Base-by-base conservation (phyloP, 2,113 vertebrate species). In the Chamaetylas fuelleborni region DNA sequence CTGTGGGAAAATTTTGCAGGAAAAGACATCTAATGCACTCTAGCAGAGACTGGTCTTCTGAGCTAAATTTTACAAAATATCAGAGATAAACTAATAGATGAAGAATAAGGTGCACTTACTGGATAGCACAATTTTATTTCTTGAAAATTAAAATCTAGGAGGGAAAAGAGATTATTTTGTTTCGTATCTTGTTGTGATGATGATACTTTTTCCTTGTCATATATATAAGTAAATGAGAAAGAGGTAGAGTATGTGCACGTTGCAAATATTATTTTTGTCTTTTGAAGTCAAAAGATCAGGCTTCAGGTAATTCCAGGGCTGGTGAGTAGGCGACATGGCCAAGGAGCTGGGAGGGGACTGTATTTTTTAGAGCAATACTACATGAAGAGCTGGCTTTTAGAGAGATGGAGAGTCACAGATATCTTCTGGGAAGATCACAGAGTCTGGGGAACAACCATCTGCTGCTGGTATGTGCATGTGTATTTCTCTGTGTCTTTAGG, bases 131-230 rank as follows among this genome's bases (percentile, higher is more conserved):
- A 18, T 42, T 78, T 65, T 56, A 26, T n/a, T 76, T 54, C 53
- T 28, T 6, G 19, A 51, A 33, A 24, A 56, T 11, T 54, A 47
- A 69, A 69, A 48, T 51, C 9, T 58, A n/a, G 38, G 6, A 11
- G 47, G 3, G 0, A 4, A 3, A 14, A 14, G 0, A 9, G 0
- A 36, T 40, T 67, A 11, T 29, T 73, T 79, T 80, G 5, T 36
- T 81, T 70, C 11, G 43, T 36, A 3, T 36, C 3, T 85, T 13
- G 0, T 34, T 66, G 14, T 57, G 22, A 40, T 71, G 24, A 4
- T 66, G 12, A 20, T 34, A 28, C n/a, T 42, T 64, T 10, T 80
- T 61, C 14, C 14, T 71, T 65, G 3, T n/a, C 70, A 38, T 38
- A 60, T 26, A 62, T 42, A 8, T 17, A 60, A 38, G 12, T 13